A percentile compares a stretch with the other conserved stretches of the same genome.
Evolutionary conservation across 2,113 vertebrate species (phyloP).

Genomic region (Abramis brama): DNA sequence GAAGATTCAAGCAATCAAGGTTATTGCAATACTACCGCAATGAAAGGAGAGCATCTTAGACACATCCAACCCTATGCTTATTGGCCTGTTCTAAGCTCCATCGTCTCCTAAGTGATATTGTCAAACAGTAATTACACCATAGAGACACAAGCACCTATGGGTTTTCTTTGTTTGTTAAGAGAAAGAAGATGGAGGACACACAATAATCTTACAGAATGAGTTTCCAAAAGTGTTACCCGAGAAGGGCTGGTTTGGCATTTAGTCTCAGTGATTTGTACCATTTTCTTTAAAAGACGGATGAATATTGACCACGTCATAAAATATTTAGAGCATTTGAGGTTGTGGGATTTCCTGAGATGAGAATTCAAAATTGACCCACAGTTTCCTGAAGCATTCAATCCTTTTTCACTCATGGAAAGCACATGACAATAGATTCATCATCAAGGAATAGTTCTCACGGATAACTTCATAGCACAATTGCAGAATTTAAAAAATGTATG

Average conservation of each 20-base stretch:
- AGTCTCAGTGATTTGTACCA: not conserved
- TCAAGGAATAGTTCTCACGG: not conserved
- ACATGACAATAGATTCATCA: not conserved
- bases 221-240: not conserved
- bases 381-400: conserved; percentile 1
- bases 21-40: not conserved
- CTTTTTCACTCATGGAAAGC: not conserved
- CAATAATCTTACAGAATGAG: not conserved
- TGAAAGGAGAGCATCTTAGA: not conserved
- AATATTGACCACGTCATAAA: conserved; percentile 2
- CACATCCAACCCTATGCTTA: not conserved
- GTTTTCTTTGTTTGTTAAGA: not conserved
- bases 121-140: not conserved
- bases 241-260: not conserved
- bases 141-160: not conserved
- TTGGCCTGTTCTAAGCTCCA: not conserved
- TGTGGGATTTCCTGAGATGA: conserved; percentile 1
- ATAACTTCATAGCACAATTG: not conserved
- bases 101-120: not conserved
- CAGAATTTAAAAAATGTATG: not conserved
- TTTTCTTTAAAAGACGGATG: conserved; percentile 29
- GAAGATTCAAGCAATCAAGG: not conserved
- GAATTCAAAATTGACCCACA: conserved; percentile 25
- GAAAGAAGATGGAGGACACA: not conserved
- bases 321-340: conserved; percentile 30